Evolutionary conservation across 2,113 vertebrate species (phyloP), one percentile per base, ranked within the genome.

Genomic region (Tapirus terrestris): DNA sequence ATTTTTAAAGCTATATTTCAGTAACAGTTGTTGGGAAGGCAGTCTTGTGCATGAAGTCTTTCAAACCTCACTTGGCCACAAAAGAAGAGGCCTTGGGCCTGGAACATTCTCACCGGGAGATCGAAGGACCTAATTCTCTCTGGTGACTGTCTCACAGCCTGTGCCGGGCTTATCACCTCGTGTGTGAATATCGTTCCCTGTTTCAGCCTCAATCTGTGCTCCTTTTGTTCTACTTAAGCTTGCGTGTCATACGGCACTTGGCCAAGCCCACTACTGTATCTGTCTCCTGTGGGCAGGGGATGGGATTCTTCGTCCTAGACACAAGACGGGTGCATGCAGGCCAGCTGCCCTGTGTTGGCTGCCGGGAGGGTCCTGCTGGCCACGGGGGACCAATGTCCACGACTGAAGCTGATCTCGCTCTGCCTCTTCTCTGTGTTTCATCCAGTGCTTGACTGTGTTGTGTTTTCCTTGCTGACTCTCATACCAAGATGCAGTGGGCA

Each of bases 341-440:
- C 43, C 13, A 53, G 4, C 4, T n/a, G 5, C 27, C 53, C 8
- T 1, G 21, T 13, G 39, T 60, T 51, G 31, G 31, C 39, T 60
- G 10, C 63, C 10, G n/a, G 33, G 29, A 82, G 29, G 51, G 11
- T 33, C 48, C 75, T 2, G 1, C 29, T 58, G 51, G 45, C 8
- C 17, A 31, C 53, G 39, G 25, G 2, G 1, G 11, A 60, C 31
- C 56, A 14, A 58, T 0, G 5, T 13, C 8, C 2, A 27, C 7
- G 31, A 20, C 58, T 16, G 23, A 92, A 33, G 17, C 27, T 12
- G 4, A 68, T 4, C 14, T 45, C 29, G 3, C 60, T 92, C 23
- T 48, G 27, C 23, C 17, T 63, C 17, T 94, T 79, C 39, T 89
- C 67, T 23, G 76, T 83, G 3, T 53, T 68, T 33, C 27, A 73